Evolutionary conservation across 2,113 vertebrate genomes (phyloP).

Genomic region (Pleuronectes platessa): DNA sequence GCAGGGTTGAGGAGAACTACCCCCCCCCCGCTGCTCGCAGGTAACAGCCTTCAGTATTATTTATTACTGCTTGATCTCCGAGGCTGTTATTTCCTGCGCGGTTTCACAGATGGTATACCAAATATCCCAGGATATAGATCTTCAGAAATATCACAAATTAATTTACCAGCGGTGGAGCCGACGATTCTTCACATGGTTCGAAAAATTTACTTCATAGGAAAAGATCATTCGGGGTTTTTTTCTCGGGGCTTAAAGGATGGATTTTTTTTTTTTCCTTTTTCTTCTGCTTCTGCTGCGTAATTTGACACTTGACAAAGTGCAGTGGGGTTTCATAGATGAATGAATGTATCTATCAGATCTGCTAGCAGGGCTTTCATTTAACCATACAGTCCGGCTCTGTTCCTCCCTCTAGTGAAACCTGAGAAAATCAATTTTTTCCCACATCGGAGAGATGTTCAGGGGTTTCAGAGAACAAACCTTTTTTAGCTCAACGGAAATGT

Average conservation of each 20-base stretch:
- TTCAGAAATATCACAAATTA: slow-evolving; percentile 58
- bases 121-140: slow-evolving; percentile 50
- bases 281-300: slow-evolving; percentile 38
- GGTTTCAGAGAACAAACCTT: background rate
- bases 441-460: background rate
- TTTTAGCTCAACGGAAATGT: background rate
- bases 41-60: slow-evolving; percentile 38
- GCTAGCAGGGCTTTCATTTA: slow-evolving; percentile 56
- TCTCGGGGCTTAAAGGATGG: slow-evolving; percentile 10
- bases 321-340: slow-evolving; percentile 61
- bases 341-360: slow-evolving; percentile 62
- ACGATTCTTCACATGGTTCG: slow-evolving; percentile 58
- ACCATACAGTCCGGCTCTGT: slow-evolving; percentile 23
- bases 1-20: slow-evolving; percentile 3
- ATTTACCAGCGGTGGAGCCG: slow-evolving; percentile 34
- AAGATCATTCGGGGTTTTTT: slow-evolving; percentile 50
- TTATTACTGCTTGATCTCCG: slow-evolving; percentile 41
- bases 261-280: slow-evolving; percentile 2
- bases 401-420: slow-evolving; percentile 10
- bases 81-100: slow-evolving; percentile 27
- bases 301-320: slow-evolving; percentile 78
- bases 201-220: slow-evolving; percentile 48
- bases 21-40: slow-evolving; percentile 11
- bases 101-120: slow-evolving; percentile 26
- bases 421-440: background rate